phyloP scores from a whole-genome alignment of 2,888 invertebrate genomes.

The Physocephala rufipes region DNA sequence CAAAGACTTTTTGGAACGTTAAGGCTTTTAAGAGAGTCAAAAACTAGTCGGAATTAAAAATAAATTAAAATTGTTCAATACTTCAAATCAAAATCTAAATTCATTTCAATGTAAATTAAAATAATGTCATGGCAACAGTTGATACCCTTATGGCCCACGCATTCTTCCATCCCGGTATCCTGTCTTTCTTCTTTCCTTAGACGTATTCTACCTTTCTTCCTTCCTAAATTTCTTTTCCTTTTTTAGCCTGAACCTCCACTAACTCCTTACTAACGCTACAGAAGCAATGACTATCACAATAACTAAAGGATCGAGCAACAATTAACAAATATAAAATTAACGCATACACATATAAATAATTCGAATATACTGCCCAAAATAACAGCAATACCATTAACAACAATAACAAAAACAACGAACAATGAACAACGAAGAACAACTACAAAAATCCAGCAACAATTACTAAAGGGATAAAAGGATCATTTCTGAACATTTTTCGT shows the following conservation, averaged over 20 bases:
- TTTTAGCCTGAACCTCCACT: no score
- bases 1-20: no score
- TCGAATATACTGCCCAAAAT: background rate
- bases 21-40: no score
- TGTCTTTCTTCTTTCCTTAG: no score
- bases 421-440: constrained; percentile 16
- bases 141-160: no score
- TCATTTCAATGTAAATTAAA: no score
- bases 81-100: constrained; percentile 11
- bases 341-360: constrained; percentile 18
- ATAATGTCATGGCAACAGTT: constrained; percentile 2
- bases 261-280: no score
- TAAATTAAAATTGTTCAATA: constrained; percentile 16
- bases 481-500: constrained; percentile 56
- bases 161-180: no score
- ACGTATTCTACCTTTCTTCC: no score
- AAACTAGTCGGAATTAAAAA: constrained; percentile 1
- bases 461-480: constrained; percentile 57
- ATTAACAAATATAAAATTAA: background rate
- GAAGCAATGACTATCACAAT: background rate
- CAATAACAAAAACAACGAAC: constrained; percentile 24
- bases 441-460: constrained; percentile 32
- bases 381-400: constrained; percentile 19
- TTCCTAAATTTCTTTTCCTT: no score
- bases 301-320: no score